Evolutionary conservation across 2,113 vertebrate genomes (phyloP).

Genomic region (Ascaphus truei): DNA sequence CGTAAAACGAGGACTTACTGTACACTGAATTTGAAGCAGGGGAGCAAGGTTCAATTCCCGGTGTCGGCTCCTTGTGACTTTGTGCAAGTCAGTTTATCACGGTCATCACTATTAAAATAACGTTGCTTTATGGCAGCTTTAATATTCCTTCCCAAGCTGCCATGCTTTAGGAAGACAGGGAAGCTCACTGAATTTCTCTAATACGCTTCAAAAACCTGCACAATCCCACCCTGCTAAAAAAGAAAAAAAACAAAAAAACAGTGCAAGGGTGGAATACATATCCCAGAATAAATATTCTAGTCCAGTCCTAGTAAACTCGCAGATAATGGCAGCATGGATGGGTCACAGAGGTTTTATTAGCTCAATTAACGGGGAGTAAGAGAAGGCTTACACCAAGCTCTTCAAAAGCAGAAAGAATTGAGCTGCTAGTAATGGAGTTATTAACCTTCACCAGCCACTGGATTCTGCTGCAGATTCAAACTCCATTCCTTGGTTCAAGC

Average conservation of each 20-base stretch:
- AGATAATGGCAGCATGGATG: slow-evolving; percentile 65
- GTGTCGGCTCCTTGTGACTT: too few species aligned
- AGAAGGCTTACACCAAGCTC: slow-evolving; percentile 80
- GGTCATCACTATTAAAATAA: too few species aligned
- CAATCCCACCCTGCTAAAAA: slow-evolving; percentile 22
- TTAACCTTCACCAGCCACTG: slow-evolving; percentile 84
- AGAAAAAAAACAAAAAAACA: slow-evolving; percentile 34
- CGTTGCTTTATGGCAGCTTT: too few species aligned
- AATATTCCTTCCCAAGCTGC: too few species aligned
- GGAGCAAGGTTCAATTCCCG: too few species aligned
- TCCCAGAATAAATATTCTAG: slow-evolving; percentile 75
- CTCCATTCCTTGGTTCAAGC: slow-evolving; percentile 70
- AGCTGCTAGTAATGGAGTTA: slow-evolving; percentile 97
- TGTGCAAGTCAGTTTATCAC: too few species aligned
- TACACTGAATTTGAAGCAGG: too few species aligned
- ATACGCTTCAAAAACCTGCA: too few species aligned
- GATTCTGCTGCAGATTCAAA: slow-evolving; percentile 57
- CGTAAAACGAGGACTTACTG: too few species aligned
- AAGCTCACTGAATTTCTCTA: too few species aligned
- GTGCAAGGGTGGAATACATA: slow-evolving; percentile 31
- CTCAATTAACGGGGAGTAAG: slow-evolving; percentile 98
- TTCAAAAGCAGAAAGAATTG: slow-evolving; percentile 78
- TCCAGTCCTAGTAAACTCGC: slow-evolving; percentile 73
- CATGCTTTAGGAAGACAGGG: too few species aligned
- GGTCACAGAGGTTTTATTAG: slow-evolving; percentile 88